Evolutionary conservation across 1,140 invertebrate genomes (phyloP).

Genomic region (Macrosteles quadrilineatus): DNA sequence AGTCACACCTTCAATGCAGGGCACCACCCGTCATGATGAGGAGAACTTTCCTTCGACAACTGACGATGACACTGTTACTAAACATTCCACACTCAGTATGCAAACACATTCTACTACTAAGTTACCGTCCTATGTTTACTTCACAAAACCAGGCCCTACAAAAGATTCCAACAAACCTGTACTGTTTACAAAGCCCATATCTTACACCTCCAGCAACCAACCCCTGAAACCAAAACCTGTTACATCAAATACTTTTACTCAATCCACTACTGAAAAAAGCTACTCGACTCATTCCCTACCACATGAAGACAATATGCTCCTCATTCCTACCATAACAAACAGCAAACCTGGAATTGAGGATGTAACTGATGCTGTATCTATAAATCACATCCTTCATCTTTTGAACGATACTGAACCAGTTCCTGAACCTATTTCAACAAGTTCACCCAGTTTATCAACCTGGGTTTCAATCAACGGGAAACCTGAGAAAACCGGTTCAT

Average conservation of each 20-base stretch:
- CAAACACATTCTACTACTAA: constrained; percentile 3
- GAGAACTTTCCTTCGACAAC: constrained; percentile 10
- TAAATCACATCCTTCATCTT: constrained; percentile 52
- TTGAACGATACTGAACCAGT: constrained; percentile 46
- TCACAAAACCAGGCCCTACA: neutral
- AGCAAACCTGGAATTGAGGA: constrained; percentile 49
- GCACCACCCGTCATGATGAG: neutral
- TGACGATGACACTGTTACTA: neutral
- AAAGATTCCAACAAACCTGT: neutral
- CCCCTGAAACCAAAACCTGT: constrained; percentile 13
- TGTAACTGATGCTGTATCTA: constrained; percentile 49
- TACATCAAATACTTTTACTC: neutral
- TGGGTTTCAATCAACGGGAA: constrained; percentile 54
- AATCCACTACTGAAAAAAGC: neutral
- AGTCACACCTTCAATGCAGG: constrained; percentile 3
- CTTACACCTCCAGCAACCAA: constrained; percentile 1
- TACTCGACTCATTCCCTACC: neutral
- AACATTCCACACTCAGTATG: neutral
- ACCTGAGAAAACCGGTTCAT: constrained; percentile 41
- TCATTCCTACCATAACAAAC: constrained; percentile 56
- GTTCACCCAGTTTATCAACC: constrained; percentile 52
- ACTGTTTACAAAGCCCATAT: neutral
- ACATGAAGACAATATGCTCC: constrained; percentile 51
- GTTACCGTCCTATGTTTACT: neutral
- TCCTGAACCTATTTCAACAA: constrained; percentile 40